phyloP scores from a whole-genome alignment of 2,797 vertebrate species.

The Clarias laeviceps region DNA sequence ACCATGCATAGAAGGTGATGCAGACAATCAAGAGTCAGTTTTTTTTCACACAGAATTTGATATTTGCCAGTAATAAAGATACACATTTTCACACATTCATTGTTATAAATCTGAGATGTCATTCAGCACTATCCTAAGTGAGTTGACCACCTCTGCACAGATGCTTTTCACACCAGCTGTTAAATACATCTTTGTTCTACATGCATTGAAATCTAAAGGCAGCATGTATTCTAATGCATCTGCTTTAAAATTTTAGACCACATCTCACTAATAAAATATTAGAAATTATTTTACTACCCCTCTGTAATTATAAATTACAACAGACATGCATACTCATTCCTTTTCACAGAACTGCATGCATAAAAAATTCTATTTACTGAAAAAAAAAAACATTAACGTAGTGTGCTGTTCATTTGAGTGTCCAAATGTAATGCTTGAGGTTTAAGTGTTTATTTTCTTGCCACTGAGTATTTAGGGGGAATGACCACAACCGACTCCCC shows the following conservation, averaged over 20 bases:
- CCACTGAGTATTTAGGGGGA: constrained; percentile 75
- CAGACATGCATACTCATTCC: background rate
- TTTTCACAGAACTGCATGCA: constrained; percentile 16
- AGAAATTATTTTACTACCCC: background rate
- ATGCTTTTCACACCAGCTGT: background rate
- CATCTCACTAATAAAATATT: background rate
- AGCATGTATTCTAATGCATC: constrained; percentile 7
- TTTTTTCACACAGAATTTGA: background rate
- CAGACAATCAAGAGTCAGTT: background rate
- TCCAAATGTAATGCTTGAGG: background rate
- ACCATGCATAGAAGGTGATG: background rate
- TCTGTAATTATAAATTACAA: constrained; percentile 13
- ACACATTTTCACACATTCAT: background rate
- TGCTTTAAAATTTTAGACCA: background rate
- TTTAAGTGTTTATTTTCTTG: background rate
- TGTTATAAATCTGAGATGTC: constrained; percentile 25
- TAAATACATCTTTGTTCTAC: background rate
- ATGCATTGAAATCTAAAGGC: constrained; percentile 30
- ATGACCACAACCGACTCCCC: constrained; percentile 80
- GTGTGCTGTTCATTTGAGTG: constrained; percentile 1
- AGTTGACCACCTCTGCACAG: background rate
- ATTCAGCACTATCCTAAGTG: constrained; percentile 29
- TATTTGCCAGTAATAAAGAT: background rate
- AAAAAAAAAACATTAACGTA: background rate
- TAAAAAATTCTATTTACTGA: background rate